These are phyloP conservation scores for Agrypnia vestita DNA, from an alignment of 1,140 invertebrate species.

Conservation along the genomic window DNA sequence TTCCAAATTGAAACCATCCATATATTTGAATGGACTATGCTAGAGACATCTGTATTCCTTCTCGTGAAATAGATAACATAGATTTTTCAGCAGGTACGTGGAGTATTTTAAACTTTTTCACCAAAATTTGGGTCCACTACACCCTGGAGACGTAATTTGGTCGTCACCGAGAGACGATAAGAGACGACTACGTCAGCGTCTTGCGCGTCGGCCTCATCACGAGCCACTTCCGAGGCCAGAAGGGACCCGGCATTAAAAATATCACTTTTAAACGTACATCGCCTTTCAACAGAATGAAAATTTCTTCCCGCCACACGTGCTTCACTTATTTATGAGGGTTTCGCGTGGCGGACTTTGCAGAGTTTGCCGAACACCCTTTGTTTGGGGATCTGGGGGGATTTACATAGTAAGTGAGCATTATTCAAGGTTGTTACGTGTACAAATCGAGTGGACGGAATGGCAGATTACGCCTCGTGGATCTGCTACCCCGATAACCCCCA, in stretches of 20 bases:
- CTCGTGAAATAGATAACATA: too few relatives aligned
- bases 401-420: constrained; percentile 31
- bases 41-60: too few relatives aligned
- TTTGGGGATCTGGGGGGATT: constrained; percentile 6
- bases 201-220: too few relatives aligned
- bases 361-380: constrained; percentile 7
- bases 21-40: too few relatives aligned
- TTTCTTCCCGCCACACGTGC: background rate
- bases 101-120: too few relatives aligned
- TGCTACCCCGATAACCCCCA: background rate
- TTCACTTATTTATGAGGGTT: constrained; percentile 2
- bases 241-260: constrained; percentile 9
- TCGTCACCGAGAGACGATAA: too few relatives aligned
- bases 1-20: too few relatives aligned
- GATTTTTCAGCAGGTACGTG: too few relatives aligned
- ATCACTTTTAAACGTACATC: constrained; percentile 1
- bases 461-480: background rate
- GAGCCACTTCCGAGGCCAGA: background rate
- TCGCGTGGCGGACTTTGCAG: background rate
- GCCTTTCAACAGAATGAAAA: constrained; percentile 9
- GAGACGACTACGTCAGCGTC: too few relatives aligned
- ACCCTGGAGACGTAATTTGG: too few relatives aligned
- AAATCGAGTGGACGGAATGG: constrained; percentile 32
- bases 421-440: constrained; percentile 36
- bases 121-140: too few relatives aligned